A percentile compares a stretch with the other conserved stretches of the same genome.
These are phyloP conservation scores for Pyrrhura leucotis DNA, from an alignment of 2,797 vertebrate species.

Conservation along the genomic window DNA sequence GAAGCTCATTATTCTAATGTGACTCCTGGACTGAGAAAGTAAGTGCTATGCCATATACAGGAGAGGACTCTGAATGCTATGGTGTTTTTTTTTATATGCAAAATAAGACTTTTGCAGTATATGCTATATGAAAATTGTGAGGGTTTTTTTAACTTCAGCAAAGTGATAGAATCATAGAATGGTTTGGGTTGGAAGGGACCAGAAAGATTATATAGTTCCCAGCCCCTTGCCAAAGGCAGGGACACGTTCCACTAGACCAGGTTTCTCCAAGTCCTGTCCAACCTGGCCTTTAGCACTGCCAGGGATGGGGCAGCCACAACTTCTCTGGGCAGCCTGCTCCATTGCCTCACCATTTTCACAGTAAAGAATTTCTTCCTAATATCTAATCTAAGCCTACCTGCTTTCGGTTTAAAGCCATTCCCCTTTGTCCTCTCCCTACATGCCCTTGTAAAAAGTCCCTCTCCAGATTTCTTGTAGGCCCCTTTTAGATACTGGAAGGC, in stretches of 20 bases:
- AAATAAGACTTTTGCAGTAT: background rate
- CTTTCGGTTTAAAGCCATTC: background rate
- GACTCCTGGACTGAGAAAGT: background rate
- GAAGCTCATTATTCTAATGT: background rate
- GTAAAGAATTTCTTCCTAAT: background rate
- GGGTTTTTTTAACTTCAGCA: background rate
- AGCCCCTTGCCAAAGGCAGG: background rate
- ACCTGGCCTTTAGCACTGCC: background rate
- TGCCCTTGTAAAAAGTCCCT: background rate
- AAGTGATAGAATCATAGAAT: background rate
- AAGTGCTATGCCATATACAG: background rate
- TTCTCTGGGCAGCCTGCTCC: background rate
- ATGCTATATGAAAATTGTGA: background rate
- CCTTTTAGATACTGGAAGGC: background rate
- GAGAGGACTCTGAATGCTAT: background rate
- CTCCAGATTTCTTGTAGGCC: background rate
- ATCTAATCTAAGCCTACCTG: background rate
- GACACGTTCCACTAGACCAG: background rate
- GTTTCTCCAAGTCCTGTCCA: background rate
- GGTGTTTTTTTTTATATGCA: background rate
- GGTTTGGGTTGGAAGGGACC: background rate
- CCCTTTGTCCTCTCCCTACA: background rate
- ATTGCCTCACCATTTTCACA: background rate
- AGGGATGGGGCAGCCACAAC: background rate
- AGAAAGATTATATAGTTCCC: background rate